Percentiles rank a stretch among this genome's conserved stretches.
These are phyloP conservation scores for Parotocinclus haroldoi DNA, from an alignment of 2,797 vertebrate species.

Conservation along the genomic window DNA sequence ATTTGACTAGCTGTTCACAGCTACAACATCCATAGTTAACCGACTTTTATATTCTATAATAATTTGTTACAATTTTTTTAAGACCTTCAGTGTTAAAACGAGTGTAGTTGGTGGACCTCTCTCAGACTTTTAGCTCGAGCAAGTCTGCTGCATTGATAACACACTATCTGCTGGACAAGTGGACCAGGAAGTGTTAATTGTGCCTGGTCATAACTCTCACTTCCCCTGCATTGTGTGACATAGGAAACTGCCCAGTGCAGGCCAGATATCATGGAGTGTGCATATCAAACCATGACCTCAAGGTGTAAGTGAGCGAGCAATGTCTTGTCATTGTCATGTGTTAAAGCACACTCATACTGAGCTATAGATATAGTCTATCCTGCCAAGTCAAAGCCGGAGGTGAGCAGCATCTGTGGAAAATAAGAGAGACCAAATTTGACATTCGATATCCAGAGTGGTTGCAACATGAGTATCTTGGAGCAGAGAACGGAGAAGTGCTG, in stretches of 20 bases:
- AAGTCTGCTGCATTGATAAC: slow-evolving; percentile 15
- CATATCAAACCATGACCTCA: not conserved
- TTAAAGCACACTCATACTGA: slow-evolving; percentile 4
- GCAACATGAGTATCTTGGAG: slow-evolving; percentile 42
- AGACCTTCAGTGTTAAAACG: no score
- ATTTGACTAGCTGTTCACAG: no score
- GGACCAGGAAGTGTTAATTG: slow-evolving; percentile 31
- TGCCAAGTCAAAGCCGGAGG: slow-evolving; percentile 5
- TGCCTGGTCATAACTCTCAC: slow-evolving; percentile 13
- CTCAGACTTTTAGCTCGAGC: not conserved
- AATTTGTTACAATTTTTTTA: no score
- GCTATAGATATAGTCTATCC: not conserved
- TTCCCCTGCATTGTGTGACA: not conserved
- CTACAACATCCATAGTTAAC: no score
- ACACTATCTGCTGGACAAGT: slow-evolving; percentile 26
- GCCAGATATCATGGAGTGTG: slow-evolving; percentile 14
- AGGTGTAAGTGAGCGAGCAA: slow-evolving; percentile 28
- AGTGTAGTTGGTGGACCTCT: not conserved
- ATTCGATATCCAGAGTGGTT: slow-evolving; percentile 48
- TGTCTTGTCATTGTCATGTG: slow-evolving; percentile 7
- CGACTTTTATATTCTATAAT: no score
- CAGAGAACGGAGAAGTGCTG: slow-evolving; percentile 37
- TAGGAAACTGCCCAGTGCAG: slow-evolving; percentile 11
- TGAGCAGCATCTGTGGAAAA: slow-evolving; percentile 23
- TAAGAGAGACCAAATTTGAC: slow-evolving; percentile 31